phyloP scores from a whole-genome alignment of 2,888 invertebrate species.

The Clusia tigrina region DNA sequence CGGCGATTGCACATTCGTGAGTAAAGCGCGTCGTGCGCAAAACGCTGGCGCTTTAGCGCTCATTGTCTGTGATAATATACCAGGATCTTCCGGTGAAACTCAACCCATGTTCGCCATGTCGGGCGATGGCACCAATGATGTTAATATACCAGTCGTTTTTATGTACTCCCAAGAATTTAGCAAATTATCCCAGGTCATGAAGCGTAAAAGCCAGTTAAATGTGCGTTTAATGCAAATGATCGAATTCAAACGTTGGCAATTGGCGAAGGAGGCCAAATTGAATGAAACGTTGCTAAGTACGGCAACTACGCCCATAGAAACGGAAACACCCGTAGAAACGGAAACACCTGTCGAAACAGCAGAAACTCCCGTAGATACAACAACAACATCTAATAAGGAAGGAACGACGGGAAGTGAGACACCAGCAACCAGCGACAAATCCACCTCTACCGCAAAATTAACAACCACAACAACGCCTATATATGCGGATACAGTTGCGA shows the following conservation, averaged over 20 bases:
- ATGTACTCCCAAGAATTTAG: conserved; percentile 81
- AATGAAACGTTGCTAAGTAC: conserved; percentile 44
- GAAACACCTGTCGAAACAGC: conserved; percentile 17
- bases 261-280: conserved; percentile 46
- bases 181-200: conserved; percentile 71
- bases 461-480: neutral
- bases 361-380: neutral
- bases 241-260: conserved; percentile 61
- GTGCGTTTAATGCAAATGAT: conserved; percentile 64
- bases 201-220: conserved; percentile 67
- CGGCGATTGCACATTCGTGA: conserved; percentile 92
- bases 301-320: conserved; percentile 22
- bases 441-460: conserved; percentile 1
- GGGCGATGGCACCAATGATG: conserved; percentile 87
- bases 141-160: conserved; percentile 90
- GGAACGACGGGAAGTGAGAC: no score
- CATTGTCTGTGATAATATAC: conserved; percentile 85
- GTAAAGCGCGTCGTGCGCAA: conserved; percentile 88
- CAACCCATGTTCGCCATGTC: conserved; percentile 96
- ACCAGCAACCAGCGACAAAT: no score
- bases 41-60: conserved; percentile 83
- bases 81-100: conserved; percentile 76
- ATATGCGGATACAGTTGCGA: neutral
- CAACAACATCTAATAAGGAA: no score
- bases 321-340: neutral